Evolutionary conservation across 2,797 vertebrate species (phyloP), one percentile per base, ranked within the genome.

Genomic region (Microctenopoma steveboyesi): DNA sequence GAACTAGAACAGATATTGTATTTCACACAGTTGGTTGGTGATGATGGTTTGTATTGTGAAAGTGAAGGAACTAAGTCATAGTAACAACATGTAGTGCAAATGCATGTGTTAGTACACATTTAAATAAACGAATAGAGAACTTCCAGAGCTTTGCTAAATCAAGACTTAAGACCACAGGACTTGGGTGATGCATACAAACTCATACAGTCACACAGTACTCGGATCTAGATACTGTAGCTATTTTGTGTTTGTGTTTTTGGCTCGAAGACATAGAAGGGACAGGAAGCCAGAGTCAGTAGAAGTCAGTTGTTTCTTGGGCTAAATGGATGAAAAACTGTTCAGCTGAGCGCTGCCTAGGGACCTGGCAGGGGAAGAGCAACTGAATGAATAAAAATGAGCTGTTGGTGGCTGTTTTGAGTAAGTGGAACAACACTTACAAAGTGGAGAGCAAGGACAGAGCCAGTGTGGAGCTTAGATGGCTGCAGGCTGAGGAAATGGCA

Each of bases 361-460:
- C 10, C 52, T 58, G 64, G 62, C 70, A 57, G 66, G 2, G 27
- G 49, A 61, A 43, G 59, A 77, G 61, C 57, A 57, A 37, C 48
- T 72, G 61, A 61, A 60, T 59, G 67, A 74, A 82, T 74, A 49
- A 54, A 64, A 69, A 80, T 54, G 62, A 84, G 69, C 72, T 48
- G 49, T 64, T 67, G 65, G 61, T 74, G 70, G 62, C 57, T 69
- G 72, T 46, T 81, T 50, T 50, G 45, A 82, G 39, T 64, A 67
- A 84, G 64, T 72, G 66, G 53, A 75, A 30, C 64, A 58, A 76
- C 61, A 49, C 45, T 52, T 33, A 16, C 54, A 74, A 59, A 82
- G 72, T 42, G 58, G 6, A 74, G 73, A 77, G 74, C 37, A 68
- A 62, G 65, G 70, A 69, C 69, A 69, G 58, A 62, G 37, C 18